Conservation (phyloP, 2,113 vertebrate genomes). For the Paratilapia polleni region DNA sequence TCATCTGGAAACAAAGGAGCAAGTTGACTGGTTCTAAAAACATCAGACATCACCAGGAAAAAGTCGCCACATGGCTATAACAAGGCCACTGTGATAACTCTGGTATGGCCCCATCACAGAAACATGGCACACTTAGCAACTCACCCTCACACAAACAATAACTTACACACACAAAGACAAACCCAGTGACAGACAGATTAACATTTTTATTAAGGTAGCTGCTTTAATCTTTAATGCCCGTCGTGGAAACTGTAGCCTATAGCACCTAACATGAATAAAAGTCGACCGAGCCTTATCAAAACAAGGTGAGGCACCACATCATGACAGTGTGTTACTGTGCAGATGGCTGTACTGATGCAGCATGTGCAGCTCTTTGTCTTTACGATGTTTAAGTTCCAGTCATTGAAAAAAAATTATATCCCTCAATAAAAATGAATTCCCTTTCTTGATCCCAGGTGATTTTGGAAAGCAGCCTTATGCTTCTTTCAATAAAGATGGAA, state of each 20-base stretch:
- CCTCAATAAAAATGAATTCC: slow-evolving; percentile 3
- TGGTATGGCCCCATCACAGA: slow-evolving; percentile 6
- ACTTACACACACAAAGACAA: background rate
- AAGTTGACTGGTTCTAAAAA: slow-evolving; percentile 38
- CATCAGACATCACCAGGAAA: slow-evolving; percentile 42
- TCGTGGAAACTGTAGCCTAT: slow-evolving; percentile 1
- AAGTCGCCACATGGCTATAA: slow-evolving; percentile 15
- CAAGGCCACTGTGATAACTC: background rate
- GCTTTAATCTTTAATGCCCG: background rate
- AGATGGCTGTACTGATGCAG: background rate
- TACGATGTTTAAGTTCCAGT: background rate
- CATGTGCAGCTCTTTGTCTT: slow-evolving; percentile 4
- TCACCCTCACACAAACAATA: background rate
- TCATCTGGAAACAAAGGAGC: slow-evolving; percentile 69
- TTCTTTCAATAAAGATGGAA: slow-evolving; percentile 23
- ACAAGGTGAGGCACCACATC: background rate
- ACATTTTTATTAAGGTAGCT: background rate
- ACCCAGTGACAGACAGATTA: background rate
- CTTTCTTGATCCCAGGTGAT: slow-evolving; percentile 12
- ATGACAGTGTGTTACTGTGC: background rate
- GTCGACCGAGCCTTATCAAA: background rate
- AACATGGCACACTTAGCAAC: background rate
- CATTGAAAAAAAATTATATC: background rate
- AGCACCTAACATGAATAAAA: background rate
- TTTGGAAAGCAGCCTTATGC: slow-evolving; percentile 22